Evolutionary conservation across 1,140 invertebrate species (phyloP), one percentile per base, ranked within the genome.

Genomic region (Neodiprion virginianus): DNA sequence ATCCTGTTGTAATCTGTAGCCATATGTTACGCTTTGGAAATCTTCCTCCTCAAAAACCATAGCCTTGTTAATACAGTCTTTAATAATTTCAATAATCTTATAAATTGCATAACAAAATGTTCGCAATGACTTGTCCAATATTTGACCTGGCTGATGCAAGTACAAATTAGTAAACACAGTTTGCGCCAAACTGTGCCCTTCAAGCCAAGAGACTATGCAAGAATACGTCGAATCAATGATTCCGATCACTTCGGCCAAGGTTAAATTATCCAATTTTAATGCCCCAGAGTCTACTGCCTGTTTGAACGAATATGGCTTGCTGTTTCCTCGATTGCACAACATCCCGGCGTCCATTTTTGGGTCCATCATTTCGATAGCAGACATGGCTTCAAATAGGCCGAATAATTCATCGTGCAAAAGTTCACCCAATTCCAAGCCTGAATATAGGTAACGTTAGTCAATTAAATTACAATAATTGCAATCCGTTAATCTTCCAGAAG

Each of bases 341-440:
- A 99, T 99, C 28, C 98, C 98, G 66, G 97, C 97, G 91, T 99
- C 98, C 98, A 99, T 99, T 91, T 99, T 99, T 1, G 97, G 97
- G 88, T 99, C 98, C 98, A 99, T 99, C 96, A 99, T 98, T 88
- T 99, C 98, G 84, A 99, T 99, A 0, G 98, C 98, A 10, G 97
- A 98, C 98, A 99, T 99, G 0, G 98, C 98, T 88, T 99, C 98
- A 90, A 98, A 98, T 21, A 99, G 88, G 1, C 97, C 97, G 92
- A 99, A 97, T 21, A 95, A 86, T 71, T 95, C 94, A 91, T 98
- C 96, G 83, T 98, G 96, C 12, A 97, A 87, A 11, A 98, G 87
- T 88, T 98, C 96, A 17, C 96, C 97, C 65, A 98, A 88, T 79
- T 95, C 90, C 61, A 98, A 86, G 83, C 95, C 96, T 95, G 78